Evolutionary conservation across 2,888 invertebrate genomes (phyloP), one percentile per base, ranked within the genome.

Genomic region (Hetaerina titia): DNA sequence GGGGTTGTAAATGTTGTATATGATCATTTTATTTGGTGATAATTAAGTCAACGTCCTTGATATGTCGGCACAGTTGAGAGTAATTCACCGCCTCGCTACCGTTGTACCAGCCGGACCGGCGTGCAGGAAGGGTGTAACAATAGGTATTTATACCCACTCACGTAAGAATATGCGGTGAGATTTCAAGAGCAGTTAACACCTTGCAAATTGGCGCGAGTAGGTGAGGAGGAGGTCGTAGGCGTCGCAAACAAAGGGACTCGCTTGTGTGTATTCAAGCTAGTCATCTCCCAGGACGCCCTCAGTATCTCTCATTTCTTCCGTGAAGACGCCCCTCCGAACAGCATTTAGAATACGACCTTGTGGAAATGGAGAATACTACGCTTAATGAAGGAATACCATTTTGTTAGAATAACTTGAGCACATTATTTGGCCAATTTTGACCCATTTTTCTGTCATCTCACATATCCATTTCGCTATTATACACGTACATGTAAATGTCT

Each of bases 151-250:
- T 22, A 31, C 22, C 81, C 81, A 31, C 25, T 31, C 81, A 31
- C 81, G 81, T 31, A 25, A 81, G 31, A 81, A 31, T 31, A 81
- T 25, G 81, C 81, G 81, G 19, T 31, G 81, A 31, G 81, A 81
- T 81, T 81, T 81, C 81, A 81, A 81, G 81, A 81, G 25, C 81
- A 81, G 31, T 81, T 11, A 31, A 81, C 81, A 25, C 81, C 81
- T 81, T 11, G 81, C 81, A 31, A 69, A 69, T 69, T 7, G n/a
- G n/a, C 69, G 69, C n/a, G 69, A n/a, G 69, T 17, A 69, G 5
- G 69, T 69, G 69, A 22, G 69, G 69, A 69, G 69, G 69, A 22
- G n/a, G n/a, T 2, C 17, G 69, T 69, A n/a, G 69, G 69, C n/a
- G 69, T 69, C 19, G 22, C 69, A 81, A 81, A 81, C 81, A 81